Evolutionary conservation across 1,140 invertebrate genomes (phyloP), one percentile per base, ranked within the genome.

Genomic region (Mylabris phalerata): DNA sequence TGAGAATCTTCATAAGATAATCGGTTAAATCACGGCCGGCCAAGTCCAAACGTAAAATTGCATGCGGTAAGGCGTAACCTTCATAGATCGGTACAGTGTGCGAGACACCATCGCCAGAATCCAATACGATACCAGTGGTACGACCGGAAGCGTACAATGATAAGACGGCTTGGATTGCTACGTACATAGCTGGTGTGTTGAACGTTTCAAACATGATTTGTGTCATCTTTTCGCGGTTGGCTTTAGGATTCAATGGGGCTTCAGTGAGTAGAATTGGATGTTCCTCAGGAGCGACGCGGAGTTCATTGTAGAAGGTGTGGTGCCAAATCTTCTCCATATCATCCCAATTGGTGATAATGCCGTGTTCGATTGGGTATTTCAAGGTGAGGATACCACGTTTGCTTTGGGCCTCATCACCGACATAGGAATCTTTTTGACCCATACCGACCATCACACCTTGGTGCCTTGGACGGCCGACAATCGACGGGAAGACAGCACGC

Each of bases 321-420:
- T 19, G 19, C 19, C 19, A 19, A 2, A 19, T 19, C 19, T 19
- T 19, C 19, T 19, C 93, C 93, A 97, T 96, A 76, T 95, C 93
- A 71, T 95, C 93, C 92, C 93, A 96, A 84, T 95, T 95, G 75
- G 92, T 95, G 73, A 95, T 89, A 77, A 95, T 93, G 69, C 92
- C 92, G 81, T 95, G 92, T 76, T 95, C 91, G 79, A 95, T 92
- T 63, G 93, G 93, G 80, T 94, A 95, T 77, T 92, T 92, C 65
- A 96, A 78, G 61, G 89, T 93, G 65, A 94, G 84, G 79, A 93
- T 93, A 81, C 89, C 89, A 82, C 89, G 82, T 79, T 93, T 93
- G 81, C 84, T 88, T 77, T 93, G 88, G 67, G 93, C 93, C 78
- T 96, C 92, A 79, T 96, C 92, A 66, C 92, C 92, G 41, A 96